Percentiles rank a stretch among this genome's conserved stretches.
Conservation (phyloP, 2,113 vertebrate species). For the Pedetes capensis region DNA sequence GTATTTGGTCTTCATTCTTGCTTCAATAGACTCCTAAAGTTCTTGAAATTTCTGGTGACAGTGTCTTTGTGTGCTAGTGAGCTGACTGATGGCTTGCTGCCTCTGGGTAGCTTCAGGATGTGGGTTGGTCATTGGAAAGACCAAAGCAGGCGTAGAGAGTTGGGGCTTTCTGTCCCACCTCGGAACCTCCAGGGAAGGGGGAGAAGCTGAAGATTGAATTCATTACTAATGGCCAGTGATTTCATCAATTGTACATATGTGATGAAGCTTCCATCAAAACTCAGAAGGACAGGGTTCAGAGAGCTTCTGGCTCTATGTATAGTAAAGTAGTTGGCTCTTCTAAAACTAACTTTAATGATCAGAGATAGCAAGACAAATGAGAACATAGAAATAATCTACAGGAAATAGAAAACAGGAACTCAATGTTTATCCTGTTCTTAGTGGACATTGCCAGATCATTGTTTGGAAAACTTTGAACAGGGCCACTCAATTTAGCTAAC, state of each 20-base stretch:
- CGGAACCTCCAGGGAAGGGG: background rate
- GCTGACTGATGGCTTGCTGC: background rate
- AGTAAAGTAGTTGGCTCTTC: background rate
- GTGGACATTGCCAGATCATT: constrained; percentile 62
- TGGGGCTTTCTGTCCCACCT: background rate
- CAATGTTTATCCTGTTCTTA: constrained; percentile 76
- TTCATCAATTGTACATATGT: background rate
- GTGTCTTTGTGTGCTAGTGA: background rate
- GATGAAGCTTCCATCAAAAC: background rate
- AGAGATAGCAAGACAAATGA: constrained; percentile 45
- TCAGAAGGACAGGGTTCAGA: too few species aligned
- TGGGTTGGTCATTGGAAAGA: background rate
- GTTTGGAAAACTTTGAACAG: constrained; percentile 73
- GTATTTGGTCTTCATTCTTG: background rate
- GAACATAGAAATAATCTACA: constrained; percentile 52
- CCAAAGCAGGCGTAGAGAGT: background rate
- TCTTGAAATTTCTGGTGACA: background rate
- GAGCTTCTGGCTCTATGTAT: background rate
- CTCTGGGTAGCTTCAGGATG: background rate
- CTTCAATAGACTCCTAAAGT: background rate
- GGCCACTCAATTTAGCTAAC: constrained; percentile 39
- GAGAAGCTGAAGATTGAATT: background rate
- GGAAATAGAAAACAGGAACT: constrained; percentile 79
- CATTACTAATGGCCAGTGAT: background rate
- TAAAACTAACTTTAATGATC: constrained; percentile 23